phyloP scores from a whole-genome alignment of 2,797 vertebrate genomes.

The Zonotrichia albicollis region DNA sequence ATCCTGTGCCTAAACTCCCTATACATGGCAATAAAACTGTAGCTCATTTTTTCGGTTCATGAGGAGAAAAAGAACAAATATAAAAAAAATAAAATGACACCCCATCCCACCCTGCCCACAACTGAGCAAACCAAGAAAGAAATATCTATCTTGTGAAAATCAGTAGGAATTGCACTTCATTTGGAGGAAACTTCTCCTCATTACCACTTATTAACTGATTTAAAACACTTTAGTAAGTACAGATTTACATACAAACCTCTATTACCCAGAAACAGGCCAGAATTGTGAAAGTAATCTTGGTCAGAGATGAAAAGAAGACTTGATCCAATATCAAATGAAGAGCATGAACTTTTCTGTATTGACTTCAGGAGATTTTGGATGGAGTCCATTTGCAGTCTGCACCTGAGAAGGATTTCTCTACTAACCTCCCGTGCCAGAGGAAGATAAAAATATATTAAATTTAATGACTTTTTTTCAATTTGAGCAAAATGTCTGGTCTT shows the following conservation, averaged over 20 bases:
- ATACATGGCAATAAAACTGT: background rate
- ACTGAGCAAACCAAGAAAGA: background rate
- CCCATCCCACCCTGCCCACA: background rate
- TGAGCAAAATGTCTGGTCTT: background rate
- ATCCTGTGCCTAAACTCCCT: background rate
- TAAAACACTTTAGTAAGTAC: background rate
- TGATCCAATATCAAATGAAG: background rate
- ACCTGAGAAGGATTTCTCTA: background rate
- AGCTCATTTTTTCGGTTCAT: background rate
- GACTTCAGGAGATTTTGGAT: background rate
- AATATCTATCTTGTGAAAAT: background rate
- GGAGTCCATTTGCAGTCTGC: background rate
- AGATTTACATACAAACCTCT: background rate
- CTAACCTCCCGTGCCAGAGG: background rate
- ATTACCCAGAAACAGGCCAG: background rate
- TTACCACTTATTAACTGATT: background rate
- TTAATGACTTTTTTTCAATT: background rate
- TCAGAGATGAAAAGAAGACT: background rate
- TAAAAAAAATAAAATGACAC: background rate
- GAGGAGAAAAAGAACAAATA: slow-evolving; percentile 1
- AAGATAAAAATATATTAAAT: background rate
- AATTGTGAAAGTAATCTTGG: background rate
- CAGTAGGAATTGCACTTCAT: background rate
- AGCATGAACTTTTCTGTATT: background rate
- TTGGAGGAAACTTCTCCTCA: background rate